These are phyloP conservation scores for Excalfactoria chinensis DNA, from an alignment of 2,113 vertebrate genomes.

Conservation along the genomic window DNA sequence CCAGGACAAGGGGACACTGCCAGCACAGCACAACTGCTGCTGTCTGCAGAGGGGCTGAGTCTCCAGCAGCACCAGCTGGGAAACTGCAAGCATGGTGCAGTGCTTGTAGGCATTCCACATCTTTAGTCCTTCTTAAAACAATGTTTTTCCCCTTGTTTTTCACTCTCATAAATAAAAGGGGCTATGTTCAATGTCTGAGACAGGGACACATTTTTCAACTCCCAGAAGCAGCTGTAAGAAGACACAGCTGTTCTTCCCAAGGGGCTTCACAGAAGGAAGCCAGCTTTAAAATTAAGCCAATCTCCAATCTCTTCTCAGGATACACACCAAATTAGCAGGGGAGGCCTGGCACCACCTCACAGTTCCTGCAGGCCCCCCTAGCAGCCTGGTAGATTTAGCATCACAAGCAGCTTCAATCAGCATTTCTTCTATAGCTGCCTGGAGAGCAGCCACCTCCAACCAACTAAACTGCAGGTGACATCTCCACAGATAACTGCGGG, in stretches of 20 bases:
- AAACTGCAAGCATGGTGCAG: not conserved
- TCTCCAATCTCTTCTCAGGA: not conserved
- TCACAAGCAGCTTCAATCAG: not conserved
- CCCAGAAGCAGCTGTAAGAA: not conserved
- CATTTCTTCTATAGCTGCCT: not conserved
- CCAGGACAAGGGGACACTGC: not conserved
- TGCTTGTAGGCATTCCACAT: not conserved
- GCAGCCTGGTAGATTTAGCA: not conserved
- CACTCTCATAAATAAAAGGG: not conserved
- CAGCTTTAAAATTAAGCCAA: not conserved
- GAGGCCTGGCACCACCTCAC: not conserved
- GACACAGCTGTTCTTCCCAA: not conserved
- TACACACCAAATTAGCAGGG: not conserved
- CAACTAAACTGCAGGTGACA: not conserved
- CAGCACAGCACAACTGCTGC: not conserved
- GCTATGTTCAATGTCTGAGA: not conserved
- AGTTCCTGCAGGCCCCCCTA: not conserved
- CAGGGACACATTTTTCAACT: not conserved
- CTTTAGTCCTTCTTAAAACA: not conserved
- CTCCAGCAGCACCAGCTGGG: not conserved
- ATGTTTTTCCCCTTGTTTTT: not conserved
- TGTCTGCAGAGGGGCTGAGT: not conserved
- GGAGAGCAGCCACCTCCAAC: not conserved
- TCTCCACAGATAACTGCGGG: not conserved
- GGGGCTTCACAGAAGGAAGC: not conserved